Evolutionary conservation across 1,140 invertebrate species (phyloP).

Genomic region (Cydia amplana): DNA sequence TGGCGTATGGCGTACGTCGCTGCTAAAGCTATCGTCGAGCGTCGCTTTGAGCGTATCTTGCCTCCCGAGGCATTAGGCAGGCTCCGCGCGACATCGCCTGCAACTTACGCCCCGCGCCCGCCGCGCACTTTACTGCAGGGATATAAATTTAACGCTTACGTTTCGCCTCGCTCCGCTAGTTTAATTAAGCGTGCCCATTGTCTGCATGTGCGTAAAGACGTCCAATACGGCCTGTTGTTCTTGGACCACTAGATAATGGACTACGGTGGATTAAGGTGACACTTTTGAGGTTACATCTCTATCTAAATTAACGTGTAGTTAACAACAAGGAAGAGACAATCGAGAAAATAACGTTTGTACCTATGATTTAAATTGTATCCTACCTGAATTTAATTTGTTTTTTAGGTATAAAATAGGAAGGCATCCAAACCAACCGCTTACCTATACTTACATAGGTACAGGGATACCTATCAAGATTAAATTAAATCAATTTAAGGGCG

Average conservation of each 20-base stretch:
- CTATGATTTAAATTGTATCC: too few relatives aligned
- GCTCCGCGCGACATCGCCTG: constrained; percentile 44
- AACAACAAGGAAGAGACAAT: background rate
- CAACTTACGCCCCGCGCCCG: constrained; percentile 48
- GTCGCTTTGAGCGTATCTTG: background rate
- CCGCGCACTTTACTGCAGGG: constrained; percentile 77
- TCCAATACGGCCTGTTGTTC: constrained; percentile 62
- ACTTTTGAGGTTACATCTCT: constrained; percentile 30
- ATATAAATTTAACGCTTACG: constrained; percentile 79
- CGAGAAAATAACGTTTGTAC: too few relatives aligned
- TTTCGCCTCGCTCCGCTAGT: constrained; percentile 74
- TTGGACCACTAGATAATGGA: constrained; percentile 42
- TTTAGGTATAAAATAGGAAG: too few relatives aligned
- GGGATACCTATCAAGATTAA: too few relatives aligned
- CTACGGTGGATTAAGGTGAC: constrained; percentile 34
- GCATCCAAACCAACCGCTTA: too few relatives aligned
- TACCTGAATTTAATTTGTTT: too few relatives aligned
- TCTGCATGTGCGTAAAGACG: constrained; percentile 71
- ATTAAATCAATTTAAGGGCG: too few relatives aligned
- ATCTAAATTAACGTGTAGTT: background rate
- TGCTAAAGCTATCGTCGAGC: too few relatives aligned
- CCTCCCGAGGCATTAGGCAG: background rate
- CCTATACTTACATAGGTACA: too few relatives aligned
- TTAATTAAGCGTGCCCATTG: constrained; percentile 78
- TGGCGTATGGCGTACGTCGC: too few relatives aligned